Base-by-base conservation (phyloP, 2,888 invertebrate genomes). In the Campopleginae sp. region DNA sequence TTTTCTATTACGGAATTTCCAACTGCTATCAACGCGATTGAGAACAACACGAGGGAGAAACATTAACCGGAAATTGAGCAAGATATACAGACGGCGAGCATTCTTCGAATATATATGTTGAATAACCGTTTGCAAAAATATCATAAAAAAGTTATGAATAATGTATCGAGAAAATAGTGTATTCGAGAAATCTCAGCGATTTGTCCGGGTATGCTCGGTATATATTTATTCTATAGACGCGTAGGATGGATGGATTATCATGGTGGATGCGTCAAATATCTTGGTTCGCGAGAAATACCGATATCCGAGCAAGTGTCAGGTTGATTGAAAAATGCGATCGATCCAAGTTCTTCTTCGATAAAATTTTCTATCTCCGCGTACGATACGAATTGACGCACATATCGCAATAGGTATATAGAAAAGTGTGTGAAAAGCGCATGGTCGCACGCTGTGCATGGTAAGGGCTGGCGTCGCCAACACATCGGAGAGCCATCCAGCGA, bases 271-370 rank as follows among this genome's bases (percentile, higher is more conserved):
- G 82, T 85, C 85, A 80, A 85, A 80, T 82, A 79, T 66, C 70
- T 82, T 58, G 31, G 31, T 19, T 81, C 38, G 63, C 85, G 76
- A 54, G 72, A 72, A 72, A 44, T 48, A 65, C 63, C 80, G 80
- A 66, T 82, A 84, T 84, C 58, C 84, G 84, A 76, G 76, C 58
- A 72, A 85, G 85, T 85, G 85, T 82, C 85, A 82, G 85, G 65
- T 82, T 80, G 82, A 85, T 85, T 82, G 85, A 85, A 85, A 85
- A 85, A 85, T 85, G 79, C 76, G 75, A 85, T 82, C 79, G 85
- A 85, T 82, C 76, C 38, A 19, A 66, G 33, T 79, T 82, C 71
- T 85, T 82, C 58, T 48, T n/a, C 54, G 27, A 70, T 46, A 66
- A 48, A 23, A 44, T 46, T 79, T 54, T 79, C 70, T 63, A 33